These are phyloP conservation scores for Dasyurus viverrinus DNA, from an alignment of 2,113 vertebrate genomes.

Conservation along the genomic window DNA sequence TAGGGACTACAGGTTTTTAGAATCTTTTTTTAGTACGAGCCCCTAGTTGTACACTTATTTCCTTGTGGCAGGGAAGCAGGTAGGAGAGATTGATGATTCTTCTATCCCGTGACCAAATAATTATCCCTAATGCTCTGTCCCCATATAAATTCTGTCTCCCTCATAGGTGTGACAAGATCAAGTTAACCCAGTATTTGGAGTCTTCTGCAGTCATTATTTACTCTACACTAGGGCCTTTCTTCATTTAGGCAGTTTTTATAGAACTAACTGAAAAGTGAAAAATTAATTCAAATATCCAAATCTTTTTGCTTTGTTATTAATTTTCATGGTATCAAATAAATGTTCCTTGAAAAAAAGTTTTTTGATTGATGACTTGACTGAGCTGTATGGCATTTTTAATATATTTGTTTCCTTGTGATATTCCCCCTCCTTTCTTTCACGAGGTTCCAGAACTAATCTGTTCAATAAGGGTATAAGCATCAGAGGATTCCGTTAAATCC, in stretches of 20 bases:
- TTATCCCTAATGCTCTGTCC: background rate
- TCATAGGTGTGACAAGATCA: background rate
- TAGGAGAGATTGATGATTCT: background rate
- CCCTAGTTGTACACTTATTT: background rate
- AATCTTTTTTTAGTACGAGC: background rate
- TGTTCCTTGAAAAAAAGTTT: too few species aligned
- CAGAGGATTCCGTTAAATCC: background rate
- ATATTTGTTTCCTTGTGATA: background rate
- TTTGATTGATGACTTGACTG: background rate
- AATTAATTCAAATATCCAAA: too few species aligned
- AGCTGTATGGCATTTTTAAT: background rate
- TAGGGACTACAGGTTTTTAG: background rate
- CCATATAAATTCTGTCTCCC: background rate
- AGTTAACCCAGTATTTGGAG: background rate
- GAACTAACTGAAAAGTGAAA: background rate
- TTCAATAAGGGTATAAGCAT: background rate
- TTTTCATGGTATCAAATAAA: background rate
- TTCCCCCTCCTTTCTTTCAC: rapidly evolving
- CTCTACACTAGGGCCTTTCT: too few species aligned
- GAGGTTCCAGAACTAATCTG: background rate
- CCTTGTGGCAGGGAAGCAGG: background rate
- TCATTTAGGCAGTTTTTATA: background rate
- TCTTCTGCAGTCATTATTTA: background rate
- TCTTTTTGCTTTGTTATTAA: background rate
- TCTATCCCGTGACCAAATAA: background rate